Percentiles rank a stretch among this genome's conserved stretches.
phyloP scores from a whole-genome alignment of 2,797 vertebrate genomes.

The Diglossa cyanea region DNA sequence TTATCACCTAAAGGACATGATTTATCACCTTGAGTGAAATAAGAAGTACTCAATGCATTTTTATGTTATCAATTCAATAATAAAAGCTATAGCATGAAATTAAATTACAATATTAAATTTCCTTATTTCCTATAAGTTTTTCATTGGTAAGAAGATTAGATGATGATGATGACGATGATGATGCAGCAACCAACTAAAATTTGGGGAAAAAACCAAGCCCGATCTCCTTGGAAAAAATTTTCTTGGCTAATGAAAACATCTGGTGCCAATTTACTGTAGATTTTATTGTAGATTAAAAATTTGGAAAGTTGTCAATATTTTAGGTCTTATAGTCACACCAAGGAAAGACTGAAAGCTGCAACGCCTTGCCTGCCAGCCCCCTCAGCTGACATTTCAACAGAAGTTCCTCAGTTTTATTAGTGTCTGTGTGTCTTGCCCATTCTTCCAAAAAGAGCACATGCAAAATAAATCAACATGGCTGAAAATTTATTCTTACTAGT shows the following conservation, averaged over 20 bases:
- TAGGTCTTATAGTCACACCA: not conserved
- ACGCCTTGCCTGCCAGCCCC: rapidly evolving
- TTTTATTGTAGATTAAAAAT: not conserved
- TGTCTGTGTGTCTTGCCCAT: not conserved
- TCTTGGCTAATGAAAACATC: not conserved
- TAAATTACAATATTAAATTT: not conserved
- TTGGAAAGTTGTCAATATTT: not conserved
- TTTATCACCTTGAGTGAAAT: not conserved
- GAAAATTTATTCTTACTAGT: not conserved
- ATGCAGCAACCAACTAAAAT: not conserved
- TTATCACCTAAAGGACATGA: not conserved
- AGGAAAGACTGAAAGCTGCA: not conserved
- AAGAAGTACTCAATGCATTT: not conserved
- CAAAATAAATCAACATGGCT: not conserved
- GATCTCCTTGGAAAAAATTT: not conserved
- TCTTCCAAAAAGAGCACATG: not conserved
- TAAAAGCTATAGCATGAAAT: not conserved
- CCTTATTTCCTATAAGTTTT: not conserved
- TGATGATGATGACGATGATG: not conserved
- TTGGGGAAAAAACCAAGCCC: not conserved
- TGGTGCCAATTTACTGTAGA: not conserved
- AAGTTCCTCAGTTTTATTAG: not conserved
- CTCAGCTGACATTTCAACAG: not conserved
- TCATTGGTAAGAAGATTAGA: not conserved
- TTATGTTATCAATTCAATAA: not conserved